phyloP scores from a whole-genome alignment of 2,888 invertebrate genomes.

The Latheticus oryzae region DNA sequence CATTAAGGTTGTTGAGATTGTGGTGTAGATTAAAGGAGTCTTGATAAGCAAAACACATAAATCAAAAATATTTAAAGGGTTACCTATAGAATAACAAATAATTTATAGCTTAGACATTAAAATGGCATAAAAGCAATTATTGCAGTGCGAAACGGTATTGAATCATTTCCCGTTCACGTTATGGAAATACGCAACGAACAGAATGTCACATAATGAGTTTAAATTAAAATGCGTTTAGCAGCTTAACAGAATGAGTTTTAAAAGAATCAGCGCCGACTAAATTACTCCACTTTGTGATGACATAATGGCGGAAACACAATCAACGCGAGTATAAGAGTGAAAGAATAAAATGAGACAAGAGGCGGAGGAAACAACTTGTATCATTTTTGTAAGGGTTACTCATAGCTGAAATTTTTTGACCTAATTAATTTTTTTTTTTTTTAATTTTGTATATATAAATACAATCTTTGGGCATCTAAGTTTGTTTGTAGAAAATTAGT shows the following conservation, averaged over 20 bases:
- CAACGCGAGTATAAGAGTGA: conserved; percentile 5
- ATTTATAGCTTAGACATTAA: conserved; percentile 16
- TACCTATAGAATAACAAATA: too few species aligned
- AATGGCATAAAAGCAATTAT: conserved; percentile 25
- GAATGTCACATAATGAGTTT: conserved; percentile 11
- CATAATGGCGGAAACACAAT: conserved; percentile 14
- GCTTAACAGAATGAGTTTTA: conserved; percentile 6
- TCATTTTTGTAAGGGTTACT: conserved; percentile 4
- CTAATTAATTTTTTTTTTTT: conserved; percentile 12
- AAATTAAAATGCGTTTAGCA: conserved; percentile 17
- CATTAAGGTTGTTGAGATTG: too few species aligned
- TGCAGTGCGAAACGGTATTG: conserved; percentile 18
- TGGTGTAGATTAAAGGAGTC: too few species aligned
- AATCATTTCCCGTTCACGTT: conserved; percentile 20
- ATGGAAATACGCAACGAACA: conserved; percentile 17
- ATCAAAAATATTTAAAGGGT: too few species aligned
- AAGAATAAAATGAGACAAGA: conserved; percentile 9
- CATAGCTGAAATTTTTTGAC: conserved; percentile 9
- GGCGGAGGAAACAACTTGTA: conserved; percentile 12
- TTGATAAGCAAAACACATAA: too few species aligned
- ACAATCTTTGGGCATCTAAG: conserved; percentile 18
- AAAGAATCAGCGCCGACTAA: conserved; percentile 4
- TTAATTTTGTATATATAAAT: conserved; percentile 9
- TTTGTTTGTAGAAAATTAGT: conserved; percentile 24
- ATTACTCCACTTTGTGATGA: conserved; percentile 2